Evolutionary conservation across 2,888 invertebrate genomes (phyloP), one percentile per base, ranked within the genome.

Genomic region (Drosophila nr. perissopoda): DNA sequence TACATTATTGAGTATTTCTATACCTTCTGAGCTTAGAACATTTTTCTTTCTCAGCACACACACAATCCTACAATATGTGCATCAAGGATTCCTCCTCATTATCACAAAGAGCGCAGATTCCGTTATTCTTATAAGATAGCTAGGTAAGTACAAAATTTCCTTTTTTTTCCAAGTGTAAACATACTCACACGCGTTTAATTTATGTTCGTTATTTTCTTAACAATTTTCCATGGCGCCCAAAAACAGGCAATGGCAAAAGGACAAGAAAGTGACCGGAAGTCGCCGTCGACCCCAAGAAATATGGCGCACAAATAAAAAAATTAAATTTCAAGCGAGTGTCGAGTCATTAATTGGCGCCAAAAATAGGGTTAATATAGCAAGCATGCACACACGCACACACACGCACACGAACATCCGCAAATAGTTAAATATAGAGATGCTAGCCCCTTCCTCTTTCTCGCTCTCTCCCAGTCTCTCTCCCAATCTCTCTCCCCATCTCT

Each of bases 291-390:
- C 67, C 71, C 66, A 74, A 70, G 69, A 86, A 86, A 83, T 77
- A 82, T 89, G 79, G 61, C 46, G 31, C 33, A 57, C 8, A 31
- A 16, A 57, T 42, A 42, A 8, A 36, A 70, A 74, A 69, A 75
- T 67, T 69, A 69, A 81, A 62, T 78, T 79, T 70, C 53, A 62
- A 53, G n/a, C 65, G 49, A 73, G 48, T 67, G 78, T 58, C 66
- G 49, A 67, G 65, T 84, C 85, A 89, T 84, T 88, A 90, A 88
- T 90, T 88, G 88, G 84, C 81, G 88, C 76, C 81, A 81, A 87
- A 90, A 90, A 89, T 83, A 75, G 89, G 89, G 85, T 90, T 90
- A 90, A 90, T 90, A 86, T 79, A 74, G 62, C 68, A 42, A 57
- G 27, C 60, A 61, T 64, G 54, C 65, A 66, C 62, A 65, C 51